phyloP scores from a whole-genome alignment of 2,113 vertebrate species.

The Syrmaticus mikado region DNA sequence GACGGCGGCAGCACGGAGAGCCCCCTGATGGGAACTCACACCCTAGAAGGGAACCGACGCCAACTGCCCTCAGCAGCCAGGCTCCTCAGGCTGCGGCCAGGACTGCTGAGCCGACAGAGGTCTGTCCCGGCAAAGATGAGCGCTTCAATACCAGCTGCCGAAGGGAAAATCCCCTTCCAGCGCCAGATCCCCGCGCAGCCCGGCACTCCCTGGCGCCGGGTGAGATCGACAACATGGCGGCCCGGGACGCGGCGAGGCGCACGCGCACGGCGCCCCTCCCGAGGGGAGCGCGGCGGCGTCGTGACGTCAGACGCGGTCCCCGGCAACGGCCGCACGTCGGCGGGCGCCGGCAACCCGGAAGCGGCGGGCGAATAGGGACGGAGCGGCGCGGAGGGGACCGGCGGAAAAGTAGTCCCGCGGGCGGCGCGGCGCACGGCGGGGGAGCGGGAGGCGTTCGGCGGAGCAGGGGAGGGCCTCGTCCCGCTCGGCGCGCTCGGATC shows the following conservation, averaged over 20 bases:
- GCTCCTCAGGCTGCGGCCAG: no score
- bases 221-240: background rate
- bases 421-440: background rate
- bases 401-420: background rate
- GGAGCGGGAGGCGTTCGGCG: background rate
- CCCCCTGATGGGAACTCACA: accelerated
- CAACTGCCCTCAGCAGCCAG: background rate
- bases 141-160: background rate
- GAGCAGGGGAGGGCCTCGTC: background rate
- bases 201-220: no score
- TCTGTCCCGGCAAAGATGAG: background rate
- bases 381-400: background rate
- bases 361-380: background rate
- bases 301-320: background rate
- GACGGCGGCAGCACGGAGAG: background rate
- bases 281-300: background rate
- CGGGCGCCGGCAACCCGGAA: conserved; percentile 12
- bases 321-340: background rate
- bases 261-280: accelerated
- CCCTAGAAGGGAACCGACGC: background rate
- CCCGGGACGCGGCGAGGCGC: accelerated
- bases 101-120: background rate
- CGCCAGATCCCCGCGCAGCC: background rate
- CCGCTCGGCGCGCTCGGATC: accelerated
- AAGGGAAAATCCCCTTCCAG: no score